Evolutionary conservation across 37 sponge, comb jelly and placozoan species (phyloP).

Genomic region (Diacarnus erythraeanus): DNA sequence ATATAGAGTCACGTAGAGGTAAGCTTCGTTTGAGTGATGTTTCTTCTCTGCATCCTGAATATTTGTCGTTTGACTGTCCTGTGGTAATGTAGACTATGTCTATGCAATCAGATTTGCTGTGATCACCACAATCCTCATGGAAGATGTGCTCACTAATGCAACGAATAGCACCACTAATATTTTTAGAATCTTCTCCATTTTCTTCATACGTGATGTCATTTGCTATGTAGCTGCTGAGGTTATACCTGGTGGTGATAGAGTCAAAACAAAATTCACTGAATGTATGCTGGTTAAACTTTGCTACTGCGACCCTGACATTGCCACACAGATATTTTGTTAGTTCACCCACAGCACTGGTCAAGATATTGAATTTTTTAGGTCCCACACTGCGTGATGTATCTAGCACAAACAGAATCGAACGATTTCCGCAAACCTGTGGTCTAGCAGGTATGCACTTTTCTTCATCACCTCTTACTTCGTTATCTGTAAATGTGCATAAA

Average conservation of each 20-base stretch:
- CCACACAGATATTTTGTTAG: background rate
- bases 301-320: background rate
- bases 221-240: background rate
- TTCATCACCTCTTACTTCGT: too few relatives aligned
- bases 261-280: slow-evolving; percentile 19
- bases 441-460: background rate
- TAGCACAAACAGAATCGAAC: slow-evolving; percentile 10
- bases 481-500: too few relatives aligned
- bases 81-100: slow-evolving; percentile 3
- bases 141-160: background rate
- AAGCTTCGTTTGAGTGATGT: background rate
- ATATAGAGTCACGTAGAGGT: background rate
- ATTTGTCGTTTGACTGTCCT: slow-evolving; percentile 3
- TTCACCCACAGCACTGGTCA: background rate
- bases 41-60: background rate
- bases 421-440: background rate
- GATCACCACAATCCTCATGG: background rate
- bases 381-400: slow-evolving; percentile 23
- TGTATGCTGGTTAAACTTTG: background rate
- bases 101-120: background rate
- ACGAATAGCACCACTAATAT: background rate
- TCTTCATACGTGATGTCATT: background rate
- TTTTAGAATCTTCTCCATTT: slow-evolving; percentile 2
- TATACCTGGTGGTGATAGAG: background rate
- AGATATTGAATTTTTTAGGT: background rate